A percentile compares a stretch with the other conserved stretches of the same genome.
phyloP scores from a whole-genome alignment of 2,113 vertebrate species.

The Gopherus evgoodei region DNA sequence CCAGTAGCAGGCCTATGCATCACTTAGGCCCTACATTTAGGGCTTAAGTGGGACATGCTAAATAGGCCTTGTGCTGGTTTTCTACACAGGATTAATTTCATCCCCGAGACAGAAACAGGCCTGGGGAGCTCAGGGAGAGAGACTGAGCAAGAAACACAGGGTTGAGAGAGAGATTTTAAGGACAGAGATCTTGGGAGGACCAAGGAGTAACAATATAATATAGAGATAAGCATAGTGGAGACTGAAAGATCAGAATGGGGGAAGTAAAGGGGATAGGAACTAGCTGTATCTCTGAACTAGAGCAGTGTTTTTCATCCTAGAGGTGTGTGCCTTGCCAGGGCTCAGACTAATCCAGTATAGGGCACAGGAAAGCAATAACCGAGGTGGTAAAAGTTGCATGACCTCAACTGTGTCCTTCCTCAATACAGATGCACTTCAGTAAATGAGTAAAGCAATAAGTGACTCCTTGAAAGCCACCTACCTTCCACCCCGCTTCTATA shows the following conservation, averaged over 20 bases:
- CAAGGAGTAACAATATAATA: neutral
- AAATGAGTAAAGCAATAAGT: constrained; percentile 10
- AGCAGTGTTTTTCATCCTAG: neutral
- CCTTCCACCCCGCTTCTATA: constrained; percentile 4
- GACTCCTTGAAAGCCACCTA: neutral
- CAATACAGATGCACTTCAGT: neutral
- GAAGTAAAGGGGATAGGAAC: neutral
- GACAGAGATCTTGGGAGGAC: neutral
- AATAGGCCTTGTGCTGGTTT: neutral
- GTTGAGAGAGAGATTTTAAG: neutral
- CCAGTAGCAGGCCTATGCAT: neutral
- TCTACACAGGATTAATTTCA: neutral
- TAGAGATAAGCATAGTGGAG: neutral
- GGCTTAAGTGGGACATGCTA: neutral
- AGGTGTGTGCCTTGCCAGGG: neutral
- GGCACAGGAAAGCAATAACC: neutral
- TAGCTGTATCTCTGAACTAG: neutral
- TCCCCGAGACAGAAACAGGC: neutral
- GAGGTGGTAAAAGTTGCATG: neutral
- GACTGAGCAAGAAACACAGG: neutral
- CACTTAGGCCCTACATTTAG: neutral
- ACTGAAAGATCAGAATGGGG: neutral
- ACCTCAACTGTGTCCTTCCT: neutral
- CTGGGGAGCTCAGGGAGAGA: neutral
- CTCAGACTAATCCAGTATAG: neutral